Percentiles rank a stretch among this genome's conserved stretches.
Conservation (phyloP, 2,888 invertebrate genomes). For the Diachrysia chrysitis region DNA sequence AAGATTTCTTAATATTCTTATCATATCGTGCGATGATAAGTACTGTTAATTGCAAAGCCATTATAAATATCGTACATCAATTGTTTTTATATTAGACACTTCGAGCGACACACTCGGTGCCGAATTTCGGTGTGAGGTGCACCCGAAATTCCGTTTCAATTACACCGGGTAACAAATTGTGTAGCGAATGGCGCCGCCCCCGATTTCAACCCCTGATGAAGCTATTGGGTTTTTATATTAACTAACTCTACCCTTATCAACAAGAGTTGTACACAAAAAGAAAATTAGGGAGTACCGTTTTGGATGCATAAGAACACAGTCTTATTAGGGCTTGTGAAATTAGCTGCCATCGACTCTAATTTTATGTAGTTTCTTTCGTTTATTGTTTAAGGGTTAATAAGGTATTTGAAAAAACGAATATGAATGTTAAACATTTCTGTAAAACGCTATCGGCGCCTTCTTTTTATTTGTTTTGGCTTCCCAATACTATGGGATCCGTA, state of each 20-base stretch:
- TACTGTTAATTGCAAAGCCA: no score
- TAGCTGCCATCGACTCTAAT: not conserved
- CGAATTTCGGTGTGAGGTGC: slow-evolving; percentile 38
- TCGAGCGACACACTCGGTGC: not conserved
- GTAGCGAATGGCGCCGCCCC: slow-evolving; percentile 47
- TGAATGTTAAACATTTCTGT: no score
- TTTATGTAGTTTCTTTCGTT: not conserved
- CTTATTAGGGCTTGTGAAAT: not conserved
- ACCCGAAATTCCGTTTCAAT: slow-evolving; percentile 58
- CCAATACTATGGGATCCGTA: no score
- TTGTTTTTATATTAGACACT: not conserved
- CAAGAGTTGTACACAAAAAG: slow-evolving; percentile 24
- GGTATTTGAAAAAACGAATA: no score
- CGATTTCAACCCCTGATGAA: slow-evolving; percentile 59
- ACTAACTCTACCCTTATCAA: slow-evolving; percentile 39
- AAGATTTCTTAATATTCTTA: slow-evolving; percentile 1
- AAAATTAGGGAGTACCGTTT: slow-evolving; percentile 3
- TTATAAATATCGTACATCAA: not conserved
- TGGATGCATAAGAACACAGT: not conserved
- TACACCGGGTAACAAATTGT: slow-evolving; percentile 56
- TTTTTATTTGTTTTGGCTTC: no score
- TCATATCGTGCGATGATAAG: no score
- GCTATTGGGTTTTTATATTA: slow-evolving; percentile 55
- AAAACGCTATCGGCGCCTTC: no score
- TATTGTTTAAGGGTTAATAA: no score